Conservation (phyloP, 2,888 invertebrate genomes). For the Bugulina stolonifera region DNA sequence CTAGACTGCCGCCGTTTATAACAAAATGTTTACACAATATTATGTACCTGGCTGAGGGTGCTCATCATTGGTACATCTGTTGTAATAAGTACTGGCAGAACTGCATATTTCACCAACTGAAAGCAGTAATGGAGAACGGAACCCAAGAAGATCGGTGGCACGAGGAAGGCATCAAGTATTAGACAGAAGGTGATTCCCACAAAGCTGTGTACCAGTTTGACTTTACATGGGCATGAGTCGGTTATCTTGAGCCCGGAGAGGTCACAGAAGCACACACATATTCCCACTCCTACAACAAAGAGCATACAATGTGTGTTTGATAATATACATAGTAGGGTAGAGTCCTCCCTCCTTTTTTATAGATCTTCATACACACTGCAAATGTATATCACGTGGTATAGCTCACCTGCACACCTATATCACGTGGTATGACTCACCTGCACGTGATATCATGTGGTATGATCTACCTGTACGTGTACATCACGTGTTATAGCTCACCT, state of each 20-base stretch:
- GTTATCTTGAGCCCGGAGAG: neutral
- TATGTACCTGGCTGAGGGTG: neutral
- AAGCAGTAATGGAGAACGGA: neutral
- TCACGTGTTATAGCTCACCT: neutral
- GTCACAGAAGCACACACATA: neutral
- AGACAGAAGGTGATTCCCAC: neutral
- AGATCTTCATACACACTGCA: too few relatives aligned
- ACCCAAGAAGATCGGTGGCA: neutral
- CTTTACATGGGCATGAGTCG: neutral
- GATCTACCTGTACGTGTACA: neutral
- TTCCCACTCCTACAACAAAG: slow-evolving; percentile 2
- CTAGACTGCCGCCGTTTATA: too few relatives aligned
- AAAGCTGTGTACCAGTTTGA: neutral
- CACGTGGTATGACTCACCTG: too few relatives aligned
- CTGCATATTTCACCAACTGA: neutral
- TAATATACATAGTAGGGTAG: too few relatives aligned
- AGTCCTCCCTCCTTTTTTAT: too few relatives aligned
- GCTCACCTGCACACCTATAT: too few relatives aligned
- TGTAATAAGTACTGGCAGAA: neutral
- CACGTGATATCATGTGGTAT: neutral
- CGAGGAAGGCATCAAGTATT: neutral
- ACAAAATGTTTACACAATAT: too few relatives aligned
- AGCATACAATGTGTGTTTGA: too few relatives aligned
- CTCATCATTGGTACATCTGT: slow-evolving; percentile 9
- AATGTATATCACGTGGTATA: too few relatives aligned